Conservation (phyloP, 2,113 vertebrate species). For the Cricetomys ansorgei region DNA sequence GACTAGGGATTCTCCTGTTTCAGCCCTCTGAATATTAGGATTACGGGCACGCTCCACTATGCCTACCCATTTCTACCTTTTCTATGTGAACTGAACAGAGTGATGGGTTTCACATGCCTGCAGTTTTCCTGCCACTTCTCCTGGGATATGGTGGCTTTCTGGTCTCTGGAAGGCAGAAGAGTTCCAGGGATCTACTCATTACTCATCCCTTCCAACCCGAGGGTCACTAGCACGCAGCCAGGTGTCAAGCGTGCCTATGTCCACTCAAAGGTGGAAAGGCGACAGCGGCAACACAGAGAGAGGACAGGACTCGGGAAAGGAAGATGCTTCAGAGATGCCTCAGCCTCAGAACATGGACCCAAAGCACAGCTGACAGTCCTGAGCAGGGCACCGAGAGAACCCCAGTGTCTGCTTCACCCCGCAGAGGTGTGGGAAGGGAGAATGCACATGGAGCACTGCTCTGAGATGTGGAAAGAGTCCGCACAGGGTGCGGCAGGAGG, state of each 20-base stretch:
- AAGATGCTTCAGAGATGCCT: background rate
- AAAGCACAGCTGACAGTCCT: no score
- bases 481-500: background rate
- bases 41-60: background rate
- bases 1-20: background rate
- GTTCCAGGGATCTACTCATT: background rate
- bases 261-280: background rate
- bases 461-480: background rate
- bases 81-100: background rate
- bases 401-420: background rate
- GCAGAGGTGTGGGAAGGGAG: background rate
- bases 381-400: background rate
- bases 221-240: background rate
- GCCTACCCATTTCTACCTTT: background rate
- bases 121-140: background rate
- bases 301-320: background rate
- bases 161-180: background rate
- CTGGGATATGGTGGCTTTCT: background rate
- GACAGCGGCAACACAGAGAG: accelerated
- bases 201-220: background rate
- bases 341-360: background rate
- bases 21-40: background rate
- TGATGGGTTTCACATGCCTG: background rate
- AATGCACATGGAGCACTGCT: no score
- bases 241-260: background rate